phyloP scores from a whole-genome alignment of 1,140 invertebrate species.

The Cephus cinctus region DNA sequence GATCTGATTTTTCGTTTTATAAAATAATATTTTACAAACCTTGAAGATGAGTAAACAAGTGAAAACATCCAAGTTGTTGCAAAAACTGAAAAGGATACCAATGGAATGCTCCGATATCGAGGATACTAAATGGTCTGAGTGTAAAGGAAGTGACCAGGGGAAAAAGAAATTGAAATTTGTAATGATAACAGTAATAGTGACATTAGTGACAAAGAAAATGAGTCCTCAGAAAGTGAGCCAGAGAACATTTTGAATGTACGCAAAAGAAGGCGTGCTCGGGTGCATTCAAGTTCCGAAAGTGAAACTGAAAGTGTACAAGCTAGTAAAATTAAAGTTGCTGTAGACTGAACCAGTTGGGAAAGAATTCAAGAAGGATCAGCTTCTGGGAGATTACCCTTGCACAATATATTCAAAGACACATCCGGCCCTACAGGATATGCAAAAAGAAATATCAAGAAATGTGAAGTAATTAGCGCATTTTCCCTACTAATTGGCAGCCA shows the following conservation, averaged over 20 bases:
- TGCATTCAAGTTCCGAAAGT: conserved; percentile 15
- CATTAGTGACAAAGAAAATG: conserved; percentile 8
- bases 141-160: conserved; percentile 8
- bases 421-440: conserved; percentile 22
- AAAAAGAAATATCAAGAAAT: conserved; percentile 14
- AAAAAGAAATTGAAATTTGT: conserved; percentile 6
- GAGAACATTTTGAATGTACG: conserved; percentile 6
- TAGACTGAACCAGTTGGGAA: conserved; percentile 18
- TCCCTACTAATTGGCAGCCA: conserved; percentile 24
- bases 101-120: too few relatives aligned
- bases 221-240: not conserved
- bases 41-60: too few relatives aligned
- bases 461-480: conserved; percentile 18
- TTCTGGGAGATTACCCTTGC: conserved; percentile 16
- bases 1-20: too few relatives aligned
- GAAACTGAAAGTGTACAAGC: conserved; percentile 13
- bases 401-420: conserved; percentile 24
- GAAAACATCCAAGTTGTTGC: too few relatives aligned
- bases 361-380: conserved; percentile 14
- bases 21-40: too few relatives aligned
- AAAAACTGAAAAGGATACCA: too few relatives aligned
- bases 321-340: conserved; percentile 8
- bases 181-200: conserved; percentile 12
- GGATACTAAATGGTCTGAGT: too few relatives aligned
- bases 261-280: conserved; percentile 1